Base-by-base conservation (phyloP, 2,113 vertebrate genomes). In the Oreochromis aureus region DNA sequence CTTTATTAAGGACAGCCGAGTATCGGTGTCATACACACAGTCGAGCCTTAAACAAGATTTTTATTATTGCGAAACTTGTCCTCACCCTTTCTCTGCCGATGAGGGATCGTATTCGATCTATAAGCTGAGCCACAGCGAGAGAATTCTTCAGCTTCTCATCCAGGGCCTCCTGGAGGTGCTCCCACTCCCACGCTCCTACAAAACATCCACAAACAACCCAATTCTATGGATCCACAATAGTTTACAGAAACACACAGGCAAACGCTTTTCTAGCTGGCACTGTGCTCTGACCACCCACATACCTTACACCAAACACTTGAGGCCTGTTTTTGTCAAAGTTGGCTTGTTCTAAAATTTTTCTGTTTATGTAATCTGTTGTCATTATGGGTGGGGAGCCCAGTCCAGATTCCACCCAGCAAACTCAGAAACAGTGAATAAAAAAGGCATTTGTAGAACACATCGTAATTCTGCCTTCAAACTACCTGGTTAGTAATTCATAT, bases 131-230 rank as follows among this genome's bases (percentile, higher is more conserved):
- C 90, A 97, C 97, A 27, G 97, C 96, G 27, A 97, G 96, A 19
- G 96, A 91, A 94, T 97, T 97, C 90, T 97, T 97, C 94, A 99
- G 59, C 93, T 98, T 99, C 95, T 97, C 97, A 89, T 96, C 97
- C 91, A 99, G 92, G 10, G 97, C 97, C 80, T 98, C 97, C 96
- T 99, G 98, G 19, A 99, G 92, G 89, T 89, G 96, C 66, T 98
- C 97, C 98, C 98, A 99, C 86, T 98, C 97, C 92, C 97, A 97
- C 93, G 97, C 97, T 92, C 98, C 98, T 99, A 86, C 55, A 89
- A 91, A 87, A 89, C 55, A 94, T 81, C 79, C 84, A 93, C 83
- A 93, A 80, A 86, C 66, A 89, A 83, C 61, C 61, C 10, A 19
- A 83, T 27, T 88, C 63, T 82, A 36, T 61, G 58, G 36, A 81